Base-by-base conservation (phyloP, 2,797 vertebrate species). In the Nyctibius grandis region DNA sequence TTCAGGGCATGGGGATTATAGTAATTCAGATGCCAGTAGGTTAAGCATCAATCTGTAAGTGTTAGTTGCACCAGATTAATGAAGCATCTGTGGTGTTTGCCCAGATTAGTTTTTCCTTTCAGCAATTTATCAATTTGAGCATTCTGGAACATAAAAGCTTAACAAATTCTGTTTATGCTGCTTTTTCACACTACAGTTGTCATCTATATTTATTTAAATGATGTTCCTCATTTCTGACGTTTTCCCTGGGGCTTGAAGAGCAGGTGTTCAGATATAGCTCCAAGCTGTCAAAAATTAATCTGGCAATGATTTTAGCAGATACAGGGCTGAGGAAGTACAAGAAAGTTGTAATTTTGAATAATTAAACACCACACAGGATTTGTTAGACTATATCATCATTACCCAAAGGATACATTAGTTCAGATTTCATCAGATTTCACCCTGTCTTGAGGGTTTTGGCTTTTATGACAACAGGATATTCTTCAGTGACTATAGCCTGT, bases 221-320 rank as follows among this genome's bases (percentile, higher is more conserved):
- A 64, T 59, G 56, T 38, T 95, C 36, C 38, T 65, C n/a, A 19
- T 93, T 93, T 92, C 77, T 92, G 64, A 69, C 34, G 38, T 88
- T 93, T 83, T 90, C 79, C 81, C 73, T 72, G 42, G 1, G 6
- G 91, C 75, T 77, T 84, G 53, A 87, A 91, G 91, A 96, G 79
- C 93, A 94, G 80, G 89, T 96, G 87, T 77, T 96, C 85, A 54
- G 51, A 69, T 75, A 78, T 4, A 87, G 59, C 61, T 85, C 77
- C 78, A 91, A 95, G 89, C 70, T 91, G 87, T 91, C 73, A 93
- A 73, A 85, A 90, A 94, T 93, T 61, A 91, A 90, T 65, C 69
- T 86, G 54, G 65, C 40, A 90, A 28, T 26, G 40, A 75, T 34
- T 91, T 85, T 45, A 87, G 45, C n/a, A 74, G 54, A 75, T 59